These are phyloP conservation scores for Arctia plantaginis DNA, from an alignment of 2,888 invertebrate genomes.

Conservation along the genomic window DNA sequence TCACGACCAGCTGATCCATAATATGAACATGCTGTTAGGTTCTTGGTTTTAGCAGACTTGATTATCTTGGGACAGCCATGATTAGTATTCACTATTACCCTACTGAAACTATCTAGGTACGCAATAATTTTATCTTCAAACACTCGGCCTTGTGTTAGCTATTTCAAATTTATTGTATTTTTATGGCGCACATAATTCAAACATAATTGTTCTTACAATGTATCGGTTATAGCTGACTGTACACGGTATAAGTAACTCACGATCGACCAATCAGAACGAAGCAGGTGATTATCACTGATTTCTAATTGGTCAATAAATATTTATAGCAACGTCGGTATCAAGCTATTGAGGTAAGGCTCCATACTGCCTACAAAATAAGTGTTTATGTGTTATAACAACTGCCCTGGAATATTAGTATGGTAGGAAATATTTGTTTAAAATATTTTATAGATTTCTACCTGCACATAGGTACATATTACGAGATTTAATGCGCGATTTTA, in stretches of 20 bases:
- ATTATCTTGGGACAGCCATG: no score
- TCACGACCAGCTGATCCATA: no score
- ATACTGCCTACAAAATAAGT: conserved; percentile 18
- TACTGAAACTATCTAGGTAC: conserved; percentile 7
- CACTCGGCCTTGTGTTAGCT: conserved; percentile 50
- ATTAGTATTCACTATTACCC: background rate
- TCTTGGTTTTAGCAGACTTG: no score
- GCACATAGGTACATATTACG: background rate
- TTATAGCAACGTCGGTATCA: conserved; percentile 38
- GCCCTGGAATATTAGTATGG: background rate
- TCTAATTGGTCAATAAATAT: conserved; percentile 52
- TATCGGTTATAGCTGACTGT: conserved; percentile 43
- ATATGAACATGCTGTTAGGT: no score
- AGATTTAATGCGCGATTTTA: background rate
- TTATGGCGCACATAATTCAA: conserved; percentile 57
- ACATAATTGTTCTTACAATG: conserved; percentile 60
- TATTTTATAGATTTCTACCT: background rate
- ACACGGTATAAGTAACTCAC: conserved; percentile 46
- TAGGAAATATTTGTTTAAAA: background rate
- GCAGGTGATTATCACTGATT: conserved; percentile 33
- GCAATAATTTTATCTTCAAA: conserved; percentile 36
- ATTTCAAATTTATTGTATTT: conserved; percentile 51
- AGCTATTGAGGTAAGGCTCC: conserved; percentile 24
- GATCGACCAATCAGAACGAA: conserved; percentile 40
- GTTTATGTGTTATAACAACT: conserved; percentile 3